Conservation (phyloP, 2,113 vertebrate species). For the Typhlomys cinereus region DNA sequence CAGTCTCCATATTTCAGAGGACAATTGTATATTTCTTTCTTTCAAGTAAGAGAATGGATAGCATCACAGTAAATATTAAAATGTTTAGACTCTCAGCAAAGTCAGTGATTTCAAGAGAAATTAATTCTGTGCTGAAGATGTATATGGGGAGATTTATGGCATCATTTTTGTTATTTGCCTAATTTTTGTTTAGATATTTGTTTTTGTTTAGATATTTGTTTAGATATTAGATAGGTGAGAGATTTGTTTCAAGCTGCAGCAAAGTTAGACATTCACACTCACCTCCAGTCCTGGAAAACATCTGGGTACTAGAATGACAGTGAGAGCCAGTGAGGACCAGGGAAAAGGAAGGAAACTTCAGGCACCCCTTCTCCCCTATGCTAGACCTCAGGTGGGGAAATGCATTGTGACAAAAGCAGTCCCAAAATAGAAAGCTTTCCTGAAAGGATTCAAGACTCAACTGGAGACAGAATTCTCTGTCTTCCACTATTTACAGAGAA, state of each 20-base stretch:
- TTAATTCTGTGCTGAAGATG: neutral
- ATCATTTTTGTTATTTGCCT: neutral
- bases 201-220: slow-evolving; percentile 4
- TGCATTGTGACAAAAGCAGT: neutral
- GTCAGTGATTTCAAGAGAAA: neutral
- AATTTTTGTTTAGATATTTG: neutral
- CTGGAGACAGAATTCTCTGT: neutral
- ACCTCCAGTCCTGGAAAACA: neutral
- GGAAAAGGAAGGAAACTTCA: too few relatives aligned
- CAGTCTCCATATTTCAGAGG: neutral
- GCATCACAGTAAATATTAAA: neutral
- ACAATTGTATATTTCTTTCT: neutral
- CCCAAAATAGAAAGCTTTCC: neutral
- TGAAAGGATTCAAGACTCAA: neutral
- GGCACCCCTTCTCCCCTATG: accelerated
- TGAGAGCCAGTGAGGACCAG: too few relatives aligned
- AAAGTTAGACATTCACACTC: neutral
- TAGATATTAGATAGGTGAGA: neutral
- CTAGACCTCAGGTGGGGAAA: neutral
- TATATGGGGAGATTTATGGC: neutral
- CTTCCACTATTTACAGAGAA: neutral
- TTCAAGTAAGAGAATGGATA: neutral
- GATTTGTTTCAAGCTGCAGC: slow-evolving; percentile 9
- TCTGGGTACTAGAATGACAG: too few relatives aligned
- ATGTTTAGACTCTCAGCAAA: neutral